Base-by-base conservation (phyloP, 2,888 invertebrate genomes). In the Adelphocoris suturalis region DNA sequence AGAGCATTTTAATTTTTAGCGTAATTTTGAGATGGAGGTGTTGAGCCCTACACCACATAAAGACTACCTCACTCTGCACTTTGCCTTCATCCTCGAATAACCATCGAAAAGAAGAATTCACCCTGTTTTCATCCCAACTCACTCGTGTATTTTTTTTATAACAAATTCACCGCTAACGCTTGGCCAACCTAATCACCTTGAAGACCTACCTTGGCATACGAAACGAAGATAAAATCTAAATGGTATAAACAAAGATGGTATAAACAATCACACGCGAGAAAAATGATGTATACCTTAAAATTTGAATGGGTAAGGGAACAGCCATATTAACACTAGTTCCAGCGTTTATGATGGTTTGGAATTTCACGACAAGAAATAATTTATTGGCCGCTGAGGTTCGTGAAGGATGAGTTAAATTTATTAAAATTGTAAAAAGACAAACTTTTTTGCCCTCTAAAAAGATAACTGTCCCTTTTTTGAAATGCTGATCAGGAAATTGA, bases 141-240 rank as follows among this genome's bases (percentile, higher is more conserved):
- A 88, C 88, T 88, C 88, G 88, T 78, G 88, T 88, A 78, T 78
- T 88, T 86, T 86, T 37, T 68, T 88, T 80, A 23, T 68, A 78
- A 78, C 88, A 52, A 78, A n/a, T 88, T 88, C 88, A 88, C 88
- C 80, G 88, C 88, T 88, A 80, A 88, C 55, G 88, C 88, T 88
- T 88, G 80, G 88, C 80, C 47, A 48, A 23, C 68, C 68, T 68
- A 7, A 68, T 68, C 68, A 68, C 68, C 27, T 68, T 68, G 3
- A 37, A 85, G 46, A 85, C 85, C 84, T 52, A 28, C 27, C 55
- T 61, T 82, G 82, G 82, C 82, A 80, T 82, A 27, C 52, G 19
- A 23, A 37, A 7, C 3, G 3, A 37, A 37, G 3, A n/a, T n/a
- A n/a, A 19, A 82, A 82, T 52, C 82, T 23, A 57, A 37, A 37